Percentiles rank a stretch among this genome's conserved stretches.
Conservation (phyloP, 53 echinoderm and acorn worm genomes). For the Patiria pectinifera region DNA sequence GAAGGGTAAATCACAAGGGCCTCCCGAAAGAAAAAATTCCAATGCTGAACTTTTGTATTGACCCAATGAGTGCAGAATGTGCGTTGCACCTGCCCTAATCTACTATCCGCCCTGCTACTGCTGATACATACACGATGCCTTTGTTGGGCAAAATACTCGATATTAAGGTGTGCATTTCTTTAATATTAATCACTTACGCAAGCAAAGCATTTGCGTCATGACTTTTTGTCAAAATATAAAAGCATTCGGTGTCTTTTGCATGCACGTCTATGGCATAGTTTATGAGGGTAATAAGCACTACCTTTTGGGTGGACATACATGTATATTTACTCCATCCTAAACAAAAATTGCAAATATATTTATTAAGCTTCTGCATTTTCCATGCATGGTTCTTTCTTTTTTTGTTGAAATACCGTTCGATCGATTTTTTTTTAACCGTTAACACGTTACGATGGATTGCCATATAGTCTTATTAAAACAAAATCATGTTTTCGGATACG, state of each 20-base stretch:
- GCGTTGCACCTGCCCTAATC: slow-evolving; percentile 42
- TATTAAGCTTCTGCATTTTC: no score
- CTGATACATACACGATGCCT: neutral
- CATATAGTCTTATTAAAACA: no score
- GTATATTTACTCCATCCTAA: no score
- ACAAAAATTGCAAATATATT: no score
- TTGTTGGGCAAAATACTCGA: neutral
- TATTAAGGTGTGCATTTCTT: neutral
- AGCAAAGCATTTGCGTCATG: slow-evolving; percentile 11
- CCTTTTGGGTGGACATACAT: no score
- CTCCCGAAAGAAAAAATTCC: slow-evolving; percentile 60
- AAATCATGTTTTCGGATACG: no score
- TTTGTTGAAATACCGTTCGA: no score
- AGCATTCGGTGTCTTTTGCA: neutral
- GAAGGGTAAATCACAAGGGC: slow-evolving; percentile 59
- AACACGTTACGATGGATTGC: no score
- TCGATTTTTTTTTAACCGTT: no score
- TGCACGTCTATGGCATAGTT: no score
- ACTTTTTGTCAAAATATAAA: neutral
- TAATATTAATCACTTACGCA: slow-evolving; percentile 39
- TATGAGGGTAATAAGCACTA: no score
- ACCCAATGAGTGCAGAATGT: slow-evolving; percentile 46
- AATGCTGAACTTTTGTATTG: slow-evolving; percentile 61
- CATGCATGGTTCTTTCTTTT: no score
- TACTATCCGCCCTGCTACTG: neutral